These are phyloP conservation scores for Chrosomus eos DNA, from an alignment of 2,797 vertebrate species.

Conservation along the genomic window DNA sequence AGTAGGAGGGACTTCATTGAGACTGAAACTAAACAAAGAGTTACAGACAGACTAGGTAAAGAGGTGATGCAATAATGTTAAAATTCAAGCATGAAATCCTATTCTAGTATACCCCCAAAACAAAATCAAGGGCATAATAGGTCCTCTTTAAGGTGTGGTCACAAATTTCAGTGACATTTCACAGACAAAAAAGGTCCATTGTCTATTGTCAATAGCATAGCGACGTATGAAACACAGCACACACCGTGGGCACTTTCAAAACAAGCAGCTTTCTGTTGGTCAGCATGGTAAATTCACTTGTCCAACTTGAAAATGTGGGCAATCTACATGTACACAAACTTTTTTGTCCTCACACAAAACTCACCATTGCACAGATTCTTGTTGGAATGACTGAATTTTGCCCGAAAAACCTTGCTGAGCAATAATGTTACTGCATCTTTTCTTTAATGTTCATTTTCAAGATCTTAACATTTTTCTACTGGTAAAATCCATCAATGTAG, in stretches of 20 bases:
- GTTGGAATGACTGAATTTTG: not conserved
- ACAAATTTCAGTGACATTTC: not conserved
- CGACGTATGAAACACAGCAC: not conserved
- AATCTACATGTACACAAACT: not conserved
- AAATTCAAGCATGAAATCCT: not conserved
- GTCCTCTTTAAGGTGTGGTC: not conserved
- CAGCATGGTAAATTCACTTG: not conserved
- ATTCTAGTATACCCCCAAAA: not conserved
- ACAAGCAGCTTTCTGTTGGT: not conserved
- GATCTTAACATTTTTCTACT: constrained; percentile 31
- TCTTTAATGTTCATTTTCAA: constrained; percentile 31
- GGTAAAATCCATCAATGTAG: constrained; percentile 51
- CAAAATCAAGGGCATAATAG: not conserved
- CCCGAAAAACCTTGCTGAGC: not conserved
- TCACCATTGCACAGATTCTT: not conserved
- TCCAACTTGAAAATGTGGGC: not conserved
- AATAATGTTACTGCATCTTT: constrained; percentile 11
- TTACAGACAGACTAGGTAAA: not conserved
- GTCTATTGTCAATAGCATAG: not conserved
- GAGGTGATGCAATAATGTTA: not conserved
- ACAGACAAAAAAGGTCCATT: not conserved
- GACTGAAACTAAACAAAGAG: not conserved
- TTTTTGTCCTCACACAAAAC: not conserved
- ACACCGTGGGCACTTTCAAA: not conserved
- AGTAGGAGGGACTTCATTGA: not conserved